Evolutionary conservation across 2,888 invertebrate species (phyloP).

Genomic region (Ophion slaviceki): DNA sequence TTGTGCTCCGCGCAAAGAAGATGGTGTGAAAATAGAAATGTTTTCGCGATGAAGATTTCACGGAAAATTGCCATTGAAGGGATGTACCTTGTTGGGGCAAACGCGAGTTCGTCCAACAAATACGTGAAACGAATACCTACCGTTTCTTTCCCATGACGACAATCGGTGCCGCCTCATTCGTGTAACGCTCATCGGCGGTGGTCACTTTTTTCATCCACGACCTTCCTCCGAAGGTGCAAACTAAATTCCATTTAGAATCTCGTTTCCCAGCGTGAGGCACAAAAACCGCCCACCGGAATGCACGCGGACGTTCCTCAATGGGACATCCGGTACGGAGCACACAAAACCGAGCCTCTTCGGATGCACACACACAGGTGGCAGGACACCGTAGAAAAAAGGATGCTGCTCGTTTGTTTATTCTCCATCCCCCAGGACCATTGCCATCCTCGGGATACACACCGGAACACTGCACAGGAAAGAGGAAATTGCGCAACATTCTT

Average conservation of each 20-base stretch:
- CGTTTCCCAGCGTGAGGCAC: conserved; percentile 72
- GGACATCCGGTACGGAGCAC: conserved; percentile 74
- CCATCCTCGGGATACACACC: conserved; percentile 13
- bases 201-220: conserved; percentile 56
- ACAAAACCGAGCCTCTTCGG: not conserved
- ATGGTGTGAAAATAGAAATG: conserved; percentile 56
- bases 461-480: not conserved
- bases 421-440: not conserved
- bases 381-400: not conserved
- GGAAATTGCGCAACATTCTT: conserved; percentile 28
- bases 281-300: conserved; percentile 70
- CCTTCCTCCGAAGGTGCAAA: conserved; percentile 68
- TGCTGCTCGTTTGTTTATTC: conserved; percentile 50
- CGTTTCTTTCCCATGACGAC: not conserved
- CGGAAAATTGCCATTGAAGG: conserved; percentile 70
- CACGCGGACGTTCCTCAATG: conserved; percentile 76
- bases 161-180: not conserved
- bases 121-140: not conserved
- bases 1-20: not conserved
- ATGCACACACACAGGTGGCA: conserved; percentile 58
- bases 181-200: not conserved
- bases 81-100: not conserved
- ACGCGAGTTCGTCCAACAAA: not conserved
- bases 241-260: conserved; percentile 77
- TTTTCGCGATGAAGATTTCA: conserved; percentile 76